Evolutionary conservation across 2,888 invertebrate species (phyloP).

Genomic region (Andrena flavipes): DNA sequence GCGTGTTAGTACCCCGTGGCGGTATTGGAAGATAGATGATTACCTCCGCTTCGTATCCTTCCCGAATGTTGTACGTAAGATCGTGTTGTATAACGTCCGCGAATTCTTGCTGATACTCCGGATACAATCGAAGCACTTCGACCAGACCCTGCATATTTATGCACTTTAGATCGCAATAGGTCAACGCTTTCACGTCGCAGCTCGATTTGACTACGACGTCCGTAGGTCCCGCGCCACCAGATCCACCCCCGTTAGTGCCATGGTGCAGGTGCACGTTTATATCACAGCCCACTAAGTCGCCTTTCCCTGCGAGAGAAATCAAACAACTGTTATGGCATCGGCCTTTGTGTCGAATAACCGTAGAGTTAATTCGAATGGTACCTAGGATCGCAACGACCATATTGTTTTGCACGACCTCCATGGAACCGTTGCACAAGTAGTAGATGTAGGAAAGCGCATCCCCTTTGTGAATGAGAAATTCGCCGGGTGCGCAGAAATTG

Average conservation of each 20-base stretch:
- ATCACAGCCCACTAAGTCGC: constrained; percentile 97
- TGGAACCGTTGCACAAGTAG: constrained; percentile 98
- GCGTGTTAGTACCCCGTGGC: not conserved
- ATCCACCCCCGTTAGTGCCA: constrained; percentile 88
- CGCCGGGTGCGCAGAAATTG: constrained; percentile 98
- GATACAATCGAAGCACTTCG: constrained; percentile 95
- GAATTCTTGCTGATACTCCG: constrained; percentile 97
- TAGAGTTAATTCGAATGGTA: constrained; percentile 83
- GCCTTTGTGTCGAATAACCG: not conserved
- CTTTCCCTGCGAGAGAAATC: constrained; percentile 90
- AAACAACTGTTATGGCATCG: not conserved
- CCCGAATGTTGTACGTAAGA: constrained; percentile 96
- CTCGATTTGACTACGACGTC: constrained; percentile 96
- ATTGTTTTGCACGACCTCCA: constrained; percentile 98
- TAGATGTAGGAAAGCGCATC: constrained; percentile 97
- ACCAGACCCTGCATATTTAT: constrained; percentile 96
- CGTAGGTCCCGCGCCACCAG: constrained; percentile 86
- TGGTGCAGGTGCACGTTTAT: constrained; percentile 92
- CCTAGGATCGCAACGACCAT: constrained; percentile 99
- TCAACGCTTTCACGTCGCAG: constrained; percentile 97
- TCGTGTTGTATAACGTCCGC: constrained; percentile 97
- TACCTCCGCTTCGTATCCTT: constrained; percentile 96
- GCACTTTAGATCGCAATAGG: constrained; percentile 98
- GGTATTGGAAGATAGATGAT: not conserved
- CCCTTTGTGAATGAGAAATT: constrained; percentile 96